Conservation (phyloP, 2,113 vertebrate species). For the Corydoras sp. region DNA sequence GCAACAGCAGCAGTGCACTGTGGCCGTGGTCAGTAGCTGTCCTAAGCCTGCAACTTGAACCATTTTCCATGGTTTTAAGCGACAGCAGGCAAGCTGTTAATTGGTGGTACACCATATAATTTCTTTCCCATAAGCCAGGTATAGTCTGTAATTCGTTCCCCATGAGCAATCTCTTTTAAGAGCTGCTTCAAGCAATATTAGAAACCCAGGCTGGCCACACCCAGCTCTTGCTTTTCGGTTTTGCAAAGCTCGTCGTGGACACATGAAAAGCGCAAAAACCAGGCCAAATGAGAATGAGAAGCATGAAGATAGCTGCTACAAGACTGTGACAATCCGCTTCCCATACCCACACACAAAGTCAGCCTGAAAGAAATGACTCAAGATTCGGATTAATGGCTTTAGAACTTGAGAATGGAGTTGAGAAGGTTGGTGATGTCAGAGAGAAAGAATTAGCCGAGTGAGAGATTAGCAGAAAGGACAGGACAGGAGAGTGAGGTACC, state of each 20-base stretch:
- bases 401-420: slow-evolving; percentile 25
- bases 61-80: slow-evolving; percentile 45
- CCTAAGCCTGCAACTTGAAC: slow-evolving; percentile 30
- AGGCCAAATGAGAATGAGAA: slow-evolving; percentile 57
- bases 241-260: slow-evolving; percentile 21
- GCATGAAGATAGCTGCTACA: slow-evolving; percentile 55
- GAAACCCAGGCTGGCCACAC: slow-evolving; percentile 62
- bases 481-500: slow-evolving; percentile 62
- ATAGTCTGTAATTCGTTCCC: slow-evolving; percentile 64
- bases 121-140: slow-evolving; percentile 58
- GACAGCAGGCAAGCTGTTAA: slow-evolving; percentile 55
- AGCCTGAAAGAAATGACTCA: no score
- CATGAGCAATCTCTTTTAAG: slow-evolving; percentile 55
- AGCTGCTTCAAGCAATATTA: slow-evolving; percentile 51
- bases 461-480: slow-evolving; percentile 7
- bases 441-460: slow-evolving; percentile 13
- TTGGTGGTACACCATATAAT: slow-evolving; percentile 62
- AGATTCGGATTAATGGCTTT: slow-evolving; percentile 9
- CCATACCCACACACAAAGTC: slow-evolving; percentile 33
- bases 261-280: slow-evolving; percentile 45
- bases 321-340: slow-evolving; percentile 33
- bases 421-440: slow-evolving; percentile 21
- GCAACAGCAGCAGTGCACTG: slow-evolving; percentile 49
- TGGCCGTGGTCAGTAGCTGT: slow-evolving; percentile 42
- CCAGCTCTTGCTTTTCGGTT: slow-evolving; percentile 51